Percentiles rank a stretch among this genome's conserved stretches.
Conservation (phyloP, 2,113 vertebrate species). For the Lipotes vexillifer region DNA sequence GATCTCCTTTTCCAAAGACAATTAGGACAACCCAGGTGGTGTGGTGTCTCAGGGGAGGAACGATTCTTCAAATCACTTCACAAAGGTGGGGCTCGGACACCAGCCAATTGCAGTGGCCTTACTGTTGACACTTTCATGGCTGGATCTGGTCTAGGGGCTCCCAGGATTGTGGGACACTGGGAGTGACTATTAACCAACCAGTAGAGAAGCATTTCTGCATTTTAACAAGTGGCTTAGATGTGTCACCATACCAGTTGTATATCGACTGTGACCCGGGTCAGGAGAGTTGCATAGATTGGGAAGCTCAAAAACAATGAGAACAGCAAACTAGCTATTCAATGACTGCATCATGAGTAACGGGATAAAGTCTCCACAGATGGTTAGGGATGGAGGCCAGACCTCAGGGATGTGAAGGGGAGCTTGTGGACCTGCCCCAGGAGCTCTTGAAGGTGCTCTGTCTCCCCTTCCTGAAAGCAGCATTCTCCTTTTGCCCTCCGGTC, state of each 20-base stretch:
- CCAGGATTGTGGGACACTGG: background rate
- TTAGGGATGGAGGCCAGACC: background rate
- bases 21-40: background rate
- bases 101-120: background rate
- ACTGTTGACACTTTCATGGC: background rate
- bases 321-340: background rate
- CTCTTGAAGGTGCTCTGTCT: background rate
- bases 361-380: background rate
- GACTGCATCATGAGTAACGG: background rate
- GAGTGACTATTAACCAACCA: background rate
- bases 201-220: background rate
- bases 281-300: background rate
- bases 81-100: background rate
- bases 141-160: background rate
- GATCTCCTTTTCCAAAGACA: background rate
- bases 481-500: background rate
- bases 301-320: background rate
- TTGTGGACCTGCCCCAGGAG: background rate
- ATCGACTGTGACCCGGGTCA: background rate
- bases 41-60: background rate
- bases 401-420: background rate
- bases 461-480: background rate
- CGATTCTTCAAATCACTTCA: background rate
- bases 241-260: background rate
- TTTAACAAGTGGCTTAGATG: background rate